phyloP scores from a whole-genome alignment of 2,113 vertebrate species.

The Entosphenus tridentatus region DNA sequence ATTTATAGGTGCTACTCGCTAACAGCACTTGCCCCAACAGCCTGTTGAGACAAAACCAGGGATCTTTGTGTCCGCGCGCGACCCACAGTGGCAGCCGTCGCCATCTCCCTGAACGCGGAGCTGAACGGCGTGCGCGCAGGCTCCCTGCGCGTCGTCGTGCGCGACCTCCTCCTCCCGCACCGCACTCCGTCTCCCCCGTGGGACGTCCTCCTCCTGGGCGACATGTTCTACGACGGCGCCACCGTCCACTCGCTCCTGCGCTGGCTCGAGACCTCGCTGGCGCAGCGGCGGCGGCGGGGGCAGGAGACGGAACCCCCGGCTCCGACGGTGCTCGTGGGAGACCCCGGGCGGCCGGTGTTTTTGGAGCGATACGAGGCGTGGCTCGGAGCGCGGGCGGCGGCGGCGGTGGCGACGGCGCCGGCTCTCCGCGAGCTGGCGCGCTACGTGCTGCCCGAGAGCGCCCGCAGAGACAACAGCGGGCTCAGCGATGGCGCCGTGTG shows the following conservation, averaged over 20 bases:
- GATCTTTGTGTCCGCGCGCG: conserved; percentile 7
- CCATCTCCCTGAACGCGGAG: conserved; percentile 47
- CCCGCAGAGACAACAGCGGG: conserved; percentile 47
- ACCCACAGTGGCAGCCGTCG: conserved; percentile 49
- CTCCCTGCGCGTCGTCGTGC: conserved; percentile 26
- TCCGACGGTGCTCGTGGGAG: conserved; percentile 44
- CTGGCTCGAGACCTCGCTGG: conserved; percentile 27
- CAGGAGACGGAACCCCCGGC: conserved; percentile 19
- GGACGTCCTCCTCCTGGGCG: conserved; percentile 65
- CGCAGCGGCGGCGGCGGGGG: conserved; percentile 19
- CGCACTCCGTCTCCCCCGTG: conserved; percentile 20
- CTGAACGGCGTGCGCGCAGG: conserved; percentile 31
- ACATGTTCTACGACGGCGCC: conserved; percentile 75
- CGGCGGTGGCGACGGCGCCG: conserved; percentile 26
- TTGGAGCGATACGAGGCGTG: no score
- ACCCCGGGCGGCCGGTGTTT: conserved; percentile 59
- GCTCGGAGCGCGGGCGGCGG: conserved; percentile 17
- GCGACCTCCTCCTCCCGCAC: conserved; percentile 41
- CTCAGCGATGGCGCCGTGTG: conserved; percentile 47
- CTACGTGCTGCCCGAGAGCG: conserved; percentile 39
- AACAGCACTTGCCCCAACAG: background rate
- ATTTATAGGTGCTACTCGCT: background rate
- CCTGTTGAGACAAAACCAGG: conserved; percentile 2
- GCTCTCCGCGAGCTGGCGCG: conserved; percentile 29
- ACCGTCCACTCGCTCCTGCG: conserved; percentile 42